Percentiles rank a stretch among this genome's conserved stretches.
Conservation (phyloP, 2,113 vertebrate genomes). For the Caretta caretta region DNA sequence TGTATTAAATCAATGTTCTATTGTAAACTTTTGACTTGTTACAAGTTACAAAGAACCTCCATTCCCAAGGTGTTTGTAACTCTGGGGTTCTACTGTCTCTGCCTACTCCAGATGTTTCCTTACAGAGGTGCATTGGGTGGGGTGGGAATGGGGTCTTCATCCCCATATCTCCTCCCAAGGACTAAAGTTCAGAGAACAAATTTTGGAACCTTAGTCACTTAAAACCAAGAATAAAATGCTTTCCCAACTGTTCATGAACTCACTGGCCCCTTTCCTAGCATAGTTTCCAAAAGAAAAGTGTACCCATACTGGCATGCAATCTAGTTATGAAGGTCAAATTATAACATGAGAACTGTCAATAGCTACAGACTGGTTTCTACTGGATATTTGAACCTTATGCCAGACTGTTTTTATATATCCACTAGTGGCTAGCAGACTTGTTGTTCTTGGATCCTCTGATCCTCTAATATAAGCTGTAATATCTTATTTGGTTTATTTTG, state of each 20-base stretch:
- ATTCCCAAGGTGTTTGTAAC: not conserved
- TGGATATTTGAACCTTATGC: not conserved
- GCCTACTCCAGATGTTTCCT: not conserved
- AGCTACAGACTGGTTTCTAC: not conserved
- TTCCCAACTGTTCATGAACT: not conserved
- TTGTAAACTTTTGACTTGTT: no score
- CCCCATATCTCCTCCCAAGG: not conserved
- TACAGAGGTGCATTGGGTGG: not conserved
- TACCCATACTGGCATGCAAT: not conserved
- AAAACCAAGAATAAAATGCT: not conserved
- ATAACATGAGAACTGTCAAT: not conserved
- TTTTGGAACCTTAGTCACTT: not conserved
- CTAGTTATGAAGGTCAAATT: not conserved
- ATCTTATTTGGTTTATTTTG: not conserved
- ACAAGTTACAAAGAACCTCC: no score
- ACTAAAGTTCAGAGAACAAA: not conserved
- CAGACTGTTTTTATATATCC: not conserved
- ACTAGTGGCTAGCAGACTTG: not conserved
- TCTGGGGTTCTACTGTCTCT: not conserved
- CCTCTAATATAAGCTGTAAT: no score
- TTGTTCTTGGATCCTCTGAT: not conserved
- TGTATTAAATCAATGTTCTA: no score
- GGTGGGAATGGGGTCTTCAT: not conserved
- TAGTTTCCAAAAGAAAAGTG: not conserved
- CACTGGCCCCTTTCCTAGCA: not conserved